Evolutionary conservation across 2,888 invertebrate species (phyloP).

Genomic region (Agrilus cyanescens): DNA sequence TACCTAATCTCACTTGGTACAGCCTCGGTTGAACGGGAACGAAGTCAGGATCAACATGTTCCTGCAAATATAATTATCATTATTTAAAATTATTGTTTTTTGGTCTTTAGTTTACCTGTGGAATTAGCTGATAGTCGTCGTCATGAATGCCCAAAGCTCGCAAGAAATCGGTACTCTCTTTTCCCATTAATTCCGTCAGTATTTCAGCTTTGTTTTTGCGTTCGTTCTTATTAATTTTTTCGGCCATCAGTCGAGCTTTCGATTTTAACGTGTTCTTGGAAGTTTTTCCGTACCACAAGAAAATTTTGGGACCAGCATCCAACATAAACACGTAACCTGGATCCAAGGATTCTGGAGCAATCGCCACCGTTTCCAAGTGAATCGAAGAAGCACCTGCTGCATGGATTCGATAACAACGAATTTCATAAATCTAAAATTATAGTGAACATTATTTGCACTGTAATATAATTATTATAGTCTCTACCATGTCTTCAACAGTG

Average conservation of each 20-base stretch:
- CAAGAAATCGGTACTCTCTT: conserved; percentile 82
- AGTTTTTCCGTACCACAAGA: conserved; percentile 81
- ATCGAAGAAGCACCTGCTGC: conserved; percentile 75
- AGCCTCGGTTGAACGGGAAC: conserved; percentile 58
- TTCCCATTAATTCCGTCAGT: conserved; percentile 67
- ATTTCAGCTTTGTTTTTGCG: conserved; percentile 91
- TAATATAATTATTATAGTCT: conserved; percentile 15
- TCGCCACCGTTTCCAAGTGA: conserved; percentile 78
- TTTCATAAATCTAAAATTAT: conserved; percentile 57
- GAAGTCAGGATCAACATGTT: conserved; percentile 60
- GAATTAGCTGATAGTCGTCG: conserved; percentile 32
- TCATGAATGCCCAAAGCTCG: conserved; percentile 48
- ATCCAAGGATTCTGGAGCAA: conserved; percentile 65
- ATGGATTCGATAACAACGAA: conserved; percentile 79
- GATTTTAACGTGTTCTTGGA: conserved; percentile 83
- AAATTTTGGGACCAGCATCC: conserved; percentile 76
- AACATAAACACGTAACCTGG: conserved; percentile 84
- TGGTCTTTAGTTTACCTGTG: neutral
- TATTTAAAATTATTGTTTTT: conserved; percentile 20
- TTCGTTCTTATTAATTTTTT: conserved; percentile 98
- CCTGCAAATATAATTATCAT: conserved; percentile 34
- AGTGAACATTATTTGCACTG: conserved; percentile 11
- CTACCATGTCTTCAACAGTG: conserved; percentile 82
- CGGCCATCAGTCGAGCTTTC: conserved; percentile 82
- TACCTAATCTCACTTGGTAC: conserved; percentile 92